A percentile compares a stretch with the other conserved stretches of the same genome.
phyloP scores from a whole-genome alignment of 2,888 invertebrate genomes.

The Leptinotarsa tumamoca region DNA sequence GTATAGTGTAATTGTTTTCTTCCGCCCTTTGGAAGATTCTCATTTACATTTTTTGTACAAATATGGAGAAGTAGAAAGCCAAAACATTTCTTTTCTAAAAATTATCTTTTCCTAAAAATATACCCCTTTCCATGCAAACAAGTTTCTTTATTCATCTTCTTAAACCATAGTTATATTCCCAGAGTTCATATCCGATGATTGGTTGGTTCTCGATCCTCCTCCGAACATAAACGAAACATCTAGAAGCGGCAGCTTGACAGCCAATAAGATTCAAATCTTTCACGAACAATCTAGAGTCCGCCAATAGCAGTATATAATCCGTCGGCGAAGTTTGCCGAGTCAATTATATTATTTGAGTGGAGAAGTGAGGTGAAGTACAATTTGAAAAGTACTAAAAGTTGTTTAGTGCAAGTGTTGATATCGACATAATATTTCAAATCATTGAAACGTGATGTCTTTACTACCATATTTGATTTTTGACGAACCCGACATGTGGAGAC shows the following conservation, averaged over 20 bases:
- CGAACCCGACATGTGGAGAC: constrained; percentile 26
- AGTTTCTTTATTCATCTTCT: too few species aligned
- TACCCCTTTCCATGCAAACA: too few species aligned
- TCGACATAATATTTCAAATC: too few species aligned
- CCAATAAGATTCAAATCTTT: constrained; percentile 8
- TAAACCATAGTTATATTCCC: neutral
- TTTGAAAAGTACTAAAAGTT: neutral
- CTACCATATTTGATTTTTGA: constrained; percentile 28
- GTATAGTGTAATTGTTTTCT: too few species aligned
- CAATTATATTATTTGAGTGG: neutral
- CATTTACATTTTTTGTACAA: too few species aligned
- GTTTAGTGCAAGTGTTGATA: neutral
- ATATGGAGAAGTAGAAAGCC: too few species aligned
- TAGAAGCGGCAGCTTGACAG: neutral
- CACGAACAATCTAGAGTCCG: neutral
- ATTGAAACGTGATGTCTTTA: constrained; percentile 25
- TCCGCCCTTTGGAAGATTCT: too few species aligned
- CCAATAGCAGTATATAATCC: constrained; percentile 9
- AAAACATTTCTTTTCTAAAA: too few species aligned
- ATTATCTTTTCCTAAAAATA: too few species aligned
- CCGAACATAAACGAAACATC: constrained; percentile 7
- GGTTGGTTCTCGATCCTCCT: neutral
- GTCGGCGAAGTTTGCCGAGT: neutral
- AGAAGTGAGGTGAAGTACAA: too few species aligned
- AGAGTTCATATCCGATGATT: constrained; percentile 22